phyloP scores from a whole-genome alignment of 2,113 vertebrate genomes.

The Hipposideros armiger region DNA sequence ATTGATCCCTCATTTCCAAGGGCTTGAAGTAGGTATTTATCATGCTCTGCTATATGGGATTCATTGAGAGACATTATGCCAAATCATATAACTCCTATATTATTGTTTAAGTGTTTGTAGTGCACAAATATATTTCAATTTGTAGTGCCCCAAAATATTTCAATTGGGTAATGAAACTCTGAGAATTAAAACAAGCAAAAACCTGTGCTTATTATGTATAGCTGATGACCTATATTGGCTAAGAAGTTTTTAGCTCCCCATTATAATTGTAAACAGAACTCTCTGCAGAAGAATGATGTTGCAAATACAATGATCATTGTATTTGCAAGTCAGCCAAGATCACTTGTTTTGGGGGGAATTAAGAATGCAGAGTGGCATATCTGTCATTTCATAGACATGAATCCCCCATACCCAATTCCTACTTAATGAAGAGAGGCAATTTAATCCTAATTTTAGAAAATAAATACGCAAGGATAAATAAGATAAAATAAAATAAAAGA shows the following conservation, averaged over 20 bases:
- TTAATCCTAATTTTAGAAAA: slow-evolving; percentile 40
- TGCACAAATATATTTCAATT: background rate
- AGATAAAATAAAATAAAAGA: no score
- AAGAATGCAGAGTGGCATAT: background rate
- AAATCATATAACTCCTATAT: background rate
- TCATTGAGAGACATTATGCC: background rate
- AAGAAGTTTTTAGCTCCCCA: background rate
- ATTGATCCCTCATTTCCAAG: background rate
- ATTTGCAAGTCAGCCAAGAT: slow-evolving; percentile 10
- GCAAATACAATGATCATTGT: background rate
- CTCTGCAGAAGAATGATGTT: background rate
- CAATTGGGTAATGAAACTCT: background rate
- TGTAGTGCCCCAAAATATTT: background rate
- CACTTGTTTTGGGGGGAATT: background rate
- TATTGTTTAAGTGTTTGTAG: slow-evolving; percentile 19
- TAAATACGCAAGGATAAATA: slow-evolving; percentile 52
- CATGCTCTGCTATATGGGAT: background rate
- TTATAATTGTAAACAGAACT: slow-evolving; percentile 52
- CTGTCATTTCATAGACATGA: slow-evolving; percentile 33
- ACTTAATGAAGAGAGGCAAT: background rate
- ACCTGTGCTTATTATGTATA: background rate
- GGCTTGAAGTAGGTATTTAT: background rate
- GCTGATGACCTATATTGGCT: background rate
- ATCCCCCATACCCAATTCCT: background rate
- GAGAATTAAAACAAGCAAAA: slow-evolving; percentile 50